These are phyloP conservation scores for Archegozetes longisetosus DNA, from an alignment of 1,140 invertebrate species.

Conservation along the genomic window DNA sequence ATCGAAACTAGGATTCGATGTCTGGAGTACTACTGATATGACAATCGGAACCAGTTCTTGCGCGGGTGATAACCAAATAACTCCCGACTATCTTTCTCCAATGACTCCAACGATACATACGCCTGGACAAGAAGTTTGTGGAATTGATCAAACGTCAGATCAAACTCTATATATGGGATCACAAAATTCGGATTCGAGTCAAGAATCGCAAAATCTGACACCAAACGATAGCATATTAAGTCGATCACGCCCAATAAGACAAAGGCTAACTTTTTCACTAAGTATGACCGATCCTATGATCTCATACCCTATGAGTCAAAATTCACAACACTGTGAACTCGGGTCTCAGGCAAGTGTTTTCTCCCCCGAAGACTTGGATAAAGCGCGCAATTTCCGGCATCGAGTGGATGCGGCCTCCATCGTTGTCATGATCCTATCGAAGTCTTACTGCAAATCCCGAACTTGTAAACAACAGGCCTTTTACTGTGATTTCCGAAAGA, in stretches of 20 bases:
- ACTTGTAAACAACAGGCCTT: conserved; percentile 31
- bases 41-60: background rate
- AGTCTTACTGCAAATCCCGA: conserved; percentile 27
- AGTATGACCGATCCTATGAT: too few relatives aligned
- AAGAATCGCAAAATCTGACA: background rate
- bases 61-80: conserved; percentile 11
- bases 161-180: background rate
- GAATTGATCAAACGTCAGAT: conserved; percentile 1
- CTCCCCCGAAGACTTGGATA: conserved; percentile 19
- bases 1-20: conserved; percentile 22
- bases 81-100: conserved; percentile 15
- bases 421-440: conserved; percentile 28
- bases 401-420: conserved; percentile 30
- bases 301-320: conserved; percentile 13
- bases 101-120: conserved; percentile 18
- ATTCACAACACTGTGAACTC: background rate
- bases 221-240: background rate
- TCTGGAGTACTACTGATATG: conserved; percentile 27
- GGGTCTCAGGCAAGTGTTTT: background rate
- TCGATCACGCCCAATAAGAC: background rate
- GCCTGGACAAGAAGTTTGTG: background rate
- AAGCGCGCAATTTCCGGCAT: conserved; percentile 26
- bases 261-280: conserved; percentile 14
- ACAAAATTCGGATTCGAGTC: background rate
- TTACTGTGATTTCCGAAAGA: conserved; percentile 32